phyloP scores from a whole-genome alignment of 2,797 vertebrate genomes.

The Orientallactaga sibirica region DNA sequence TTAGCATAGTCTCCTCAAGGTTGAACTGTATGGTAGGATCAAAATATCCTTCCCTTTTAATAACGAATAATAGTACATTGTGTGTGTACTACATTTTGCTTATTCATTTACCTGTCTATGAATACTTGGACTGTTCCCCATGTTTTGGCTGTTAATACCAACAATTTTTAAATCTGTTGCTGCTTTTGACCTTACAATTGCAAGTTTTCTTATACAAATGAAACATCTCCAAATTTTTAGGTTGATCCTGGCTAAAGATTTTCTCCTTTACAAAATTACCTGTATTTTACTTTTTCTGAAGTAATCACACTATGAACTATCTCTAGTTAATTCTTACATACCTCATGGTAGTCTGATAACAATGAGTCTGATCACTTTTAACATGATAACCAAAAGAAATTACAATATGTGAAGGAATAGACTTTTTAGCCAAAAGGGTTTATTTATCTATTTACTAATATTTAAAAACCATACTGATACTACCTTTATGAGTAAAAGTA shows the following conservation, averaged over 20 bases:
- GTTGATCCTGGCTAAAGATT: background rate
- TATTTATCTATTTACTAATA: slow-evolving; percentile 22
- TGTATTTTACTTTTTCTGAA: slow-evolving; percentile 27
- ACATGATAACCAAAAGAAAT: background rate
- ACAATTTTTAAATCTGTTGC: slow-evolving; percentile 21
- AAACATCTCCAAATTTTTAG: background rate
- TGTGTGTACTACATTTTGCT: background rate
- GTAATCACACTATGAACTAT: background rate
- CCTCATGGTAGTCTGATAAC: background rate
- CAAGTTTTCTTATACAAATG: background rate
- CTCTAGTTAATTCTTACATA: background rate
- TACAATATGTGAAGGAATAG: background rate
- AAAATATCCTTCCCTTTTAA: slow-evolving; percentile 2
- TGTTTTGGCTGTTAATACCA: background rate
- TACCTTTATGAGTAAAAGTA: slow-evolving; percentile 30
- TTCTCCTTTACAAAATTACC: background rate
- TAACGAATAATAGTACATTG: background rate
- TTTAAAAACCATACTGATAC: background rate
- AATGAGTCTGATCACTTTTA: background rate
- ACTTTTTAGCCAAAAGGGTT: slow-evolving; percentile 2
- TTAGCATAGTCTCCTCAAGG: background rate
- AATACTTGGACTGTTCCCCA: background rate
- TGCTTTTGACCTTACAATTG: slow-evolving; percentile 22
- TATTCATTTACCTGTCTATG: background rate
- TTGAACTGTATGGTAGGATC: background rate